A percentile compares a stretch with the other conserved stretches of the same genome.
These are phyloP conservation scores for Acanthacorydalis orientalis DNA, from an alignment of 2,888 invertebrate genomes.

Conservation along the genomic window DNA sequence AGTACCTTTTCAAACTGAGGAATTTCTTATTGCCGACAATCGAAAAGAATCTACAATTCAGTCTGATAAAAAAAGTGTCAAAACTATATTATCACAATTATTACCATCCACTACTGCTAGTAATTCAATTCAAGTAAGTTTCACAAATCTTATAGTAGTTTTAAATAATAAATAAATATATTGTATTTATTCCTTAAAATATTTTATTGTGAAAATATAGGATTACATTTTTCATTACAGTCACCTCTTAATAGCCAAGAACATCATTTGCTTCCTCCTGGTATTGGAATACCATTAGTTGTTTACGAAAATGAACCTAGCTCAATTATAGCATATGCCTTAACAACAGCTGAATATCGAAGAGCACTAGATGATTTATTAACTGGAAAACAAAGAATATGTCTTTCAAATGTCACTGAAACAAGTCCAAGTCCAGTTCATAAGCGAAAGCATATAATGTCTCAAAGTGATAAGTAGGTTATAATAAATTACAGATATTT, in stretches of 20 bases:
- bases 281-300: constrained; percentile 42
- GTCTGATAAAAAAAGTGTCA: constrained; percentile 37
- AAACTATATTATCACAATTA: constrained; percentile 49
- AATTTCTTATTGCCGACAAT: constrained; percentile 15
- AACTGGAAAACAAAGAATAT: constrained; percentile 12
- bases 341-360: constrained; percentile 57
- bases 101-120: constrained; percentile 35
- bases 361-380: constrained; percentile 33
- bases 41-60: constrained; percentile 21
- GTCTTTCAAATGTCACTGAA: constrained; percentile 15
- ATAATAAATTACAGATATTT: too few relatives aligned
- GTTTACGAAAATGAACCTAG: constrained; percentile 69
- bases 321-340: constrained; percentile 69
- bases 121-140: constrained; percentile 24
- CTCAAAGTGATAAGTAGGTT: constrained; percentile 24
- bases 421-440: constrained; percentile 29
- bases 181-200: too few relatives aligned
- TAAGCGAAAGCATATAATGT: constrained; percentile 22
- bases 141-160: background rate
- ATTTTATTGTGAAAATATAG: constrained; percentile 15
- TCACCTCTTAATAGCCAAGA: constrained; percentile 47
- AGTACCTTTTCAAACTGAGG: constrained; percentile 18
- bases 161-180: background rate
- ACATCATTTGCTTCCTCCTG: constrained; percentile 48
- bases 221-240: constrained; percentile 24